Base-by-base conservation (phyloP, 2,113 vertebrate species). In the Formicarius rufipectus region DNA sequence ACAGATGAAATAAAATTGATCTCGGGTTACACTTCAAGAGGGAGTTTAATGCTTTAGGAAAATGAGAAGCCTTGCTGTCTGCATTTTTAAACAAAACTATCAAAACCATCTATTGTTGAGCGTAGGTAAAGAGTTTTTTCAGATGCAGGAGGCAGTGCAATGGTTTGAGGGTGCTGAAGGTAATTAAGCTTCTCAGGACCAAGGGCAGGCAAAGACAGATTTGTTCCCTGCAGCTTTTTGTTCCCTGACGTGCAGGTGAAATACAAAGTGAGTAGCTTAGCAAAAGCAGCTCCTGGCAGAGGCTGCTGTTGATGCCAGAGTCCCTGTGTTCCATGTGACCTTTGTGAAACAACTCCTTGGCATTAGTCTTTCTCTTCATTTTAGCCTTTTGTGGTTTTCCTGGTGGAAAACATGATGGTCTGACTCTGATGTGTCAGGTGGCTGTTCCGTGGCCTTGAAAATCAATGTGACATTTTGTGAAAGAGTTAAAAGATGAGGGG, bases 1-100 rank as follows among this genome's bases (percentile, higher is more conserved):
- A 35, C 28, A 79, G 73, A 74, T 90, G 80, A 75, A 94, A 78
- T 74, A 39, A 71, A 93, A 89, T 82, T 94, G 93, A 93, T 95
- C 83, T 76, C 60, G 24, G 76, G 83, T 94, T 94, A 68, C 5
- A 5, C 79, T 95, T 95, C 85, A 79, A 93, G 90, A 92, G 82
- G 80, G 83, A 87, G 8, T 90, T 89, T 58, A 92, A 58, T 68
- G 60, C 52, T 78, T 84, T 69, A 78, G 73, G 80, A 93, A 84
- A 84, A 94, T 49, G 31, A 60, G 69, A 84, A 87, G 20, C 76
- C 31, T 87, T 12, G 7, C 56, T 89, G 72, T 56, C 69, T 93
- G 56, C 4, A 2, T 71, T 93, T 92, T 85, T 33, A 85, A 89
- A 94, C 49, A 78, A 72, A 64, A 42, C 50, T 20, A n/a, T 87